Evolutionary conservation across 30 jellyfish, hydroid and myxozoan genomes (phyloP).

Genomic region (Mastigias papua): DNA sequence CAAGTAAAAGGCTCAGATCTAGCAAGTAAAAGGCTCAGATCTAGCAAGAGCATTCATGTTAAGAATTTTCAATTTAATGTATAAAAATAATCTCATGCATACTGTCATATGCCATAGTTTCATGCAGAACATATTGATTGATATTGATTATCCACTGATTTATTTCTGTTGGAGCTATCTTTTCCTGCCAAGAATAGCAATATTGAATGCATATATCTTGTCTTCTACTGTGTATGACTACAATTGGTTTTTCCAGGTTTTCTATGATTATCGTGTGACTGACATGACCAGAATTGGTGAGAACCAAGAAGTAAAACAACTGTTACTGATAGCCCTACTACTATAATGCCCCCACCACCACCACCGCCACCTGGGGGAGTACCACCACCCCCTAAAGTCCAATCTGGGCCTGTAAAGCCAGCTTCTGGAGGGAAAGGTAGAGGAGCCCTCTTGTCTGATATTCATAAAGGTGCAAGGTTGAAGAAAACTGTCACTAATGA

Average conservation of each 20-base stretch:
- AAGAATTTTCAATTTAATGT: too few species aligned
- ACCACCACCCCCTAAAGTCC: slow-evolving; percentile 85
- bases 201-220: too few species aligned
- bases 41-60: too few species aligned
- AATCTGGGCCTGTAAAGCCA: slow-evolving; percentile 70
- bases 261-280: background rate
- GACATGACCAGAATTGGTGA: background rate
- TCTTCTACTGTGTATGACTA: too few species aligned
- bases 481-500: slow-evolving; percentile 93
- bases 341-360: slow-evolving; percentile 89
- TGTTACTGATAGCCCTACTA: background rate
- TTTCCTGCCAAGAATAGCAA: too few species aligned
- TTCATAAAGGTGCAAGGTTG: slow-evolving; percentile 80
- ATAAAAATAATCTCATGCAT: too few species aligned
- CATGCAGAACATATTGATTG: too few species aligned
- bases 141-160: too few species aligned
- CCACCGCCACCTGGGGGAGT: slow-evolving; percentile 93
- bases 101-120: too few species aligned
- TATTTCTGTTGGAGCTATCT: too few species aligned
- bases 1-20: too few species aligned
- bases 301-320: slow-evolving; percentile 2
- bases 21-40: too few species aligned
- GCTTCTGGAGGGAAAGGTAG: slow-evolving; percentile 83
- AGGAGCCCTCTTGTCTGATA: slow-evolving; percentile 79
- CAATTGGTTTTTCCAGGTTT: background rate